These are phyloP conservation scores for Trialeurodes vaporariorum DNA, from an alignment of 1,140 invertebrate species.

Conservation along the genomic window DNA sequence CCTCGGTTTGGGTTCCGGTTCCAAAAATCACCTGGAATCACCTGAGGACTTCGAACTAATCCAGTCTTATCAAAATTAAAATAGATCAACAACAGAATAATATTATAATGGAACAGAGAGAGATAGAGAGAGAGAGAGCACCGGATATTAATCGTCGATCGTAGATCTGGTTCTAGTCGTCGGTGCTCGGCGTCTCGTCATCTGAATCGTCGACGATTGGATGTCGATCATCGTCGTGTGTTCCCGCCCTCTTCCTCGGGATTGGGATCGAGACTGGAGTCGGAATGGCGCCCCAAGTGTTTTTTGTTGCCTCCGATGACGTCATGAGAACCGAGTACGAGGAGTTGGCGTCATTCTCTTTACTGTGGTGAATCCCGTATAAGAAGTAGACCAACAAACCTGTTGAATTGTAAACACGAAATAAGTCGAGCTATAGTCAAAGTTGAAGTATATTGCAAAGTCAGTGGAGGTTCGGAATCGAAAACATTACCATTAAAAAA, in stretches of 20 bases:
- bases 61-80: no score
- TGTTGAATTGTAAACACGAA: constrained; percentile 37
- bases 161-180: background rate
- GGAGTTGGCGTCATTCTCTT: constrained; percentile 51
- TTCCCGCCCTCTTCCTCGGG: constrained; percentile 24
- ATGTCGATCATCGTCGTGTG: constrained; percentile 26
- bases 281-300: constrained; percentile 46
- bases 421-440: no score
- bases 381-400: constrained; percentile 77
- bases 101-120: no score
- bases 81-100: no score
- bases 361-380: constrained; percentile 80
- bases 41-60: no score
- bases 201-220: constrained; percentile 31
- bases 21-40: no score
- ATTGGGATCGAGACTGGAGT: constrained; percentile 17
- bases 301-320: constrained; percentile 46
- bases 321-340: constrained; percentile 54
- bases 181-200: background rate
- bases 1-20: no score
- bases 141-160: no score
- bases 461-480: no score
- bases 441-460: no score
- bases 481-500: no score
- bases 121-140: no score